Conservation (phyloP, 2,113 vertebrate genomes). For the Benthochromis sp. region DNA sequence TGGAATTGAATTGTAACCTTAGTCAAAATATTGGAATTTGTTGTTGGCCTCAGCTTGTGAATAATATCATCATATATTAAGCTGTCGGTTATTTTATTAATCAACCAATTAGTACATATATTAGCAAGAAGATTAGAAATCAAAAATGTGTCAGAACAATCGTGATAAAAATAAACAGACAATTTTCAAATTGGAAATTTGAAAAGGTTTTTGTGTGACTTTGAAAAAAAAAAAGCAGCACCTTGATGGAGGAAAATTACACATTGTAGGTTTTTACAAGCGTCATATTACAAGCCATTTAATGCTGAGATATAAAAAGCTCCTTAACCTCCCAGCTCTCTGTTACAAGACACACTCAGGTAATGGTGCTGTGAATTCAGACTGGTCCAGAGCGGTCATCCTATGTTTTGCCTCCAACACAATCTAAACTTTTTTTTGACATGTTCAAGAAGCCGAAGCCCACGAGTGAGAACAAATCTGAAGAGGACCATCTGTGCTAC, state of each 20-base stretch:
- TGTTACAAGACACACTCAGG: neutral
- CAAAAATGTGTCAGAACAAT: neutral
- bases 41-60: neutral
- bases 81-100: neutral
- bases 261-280: neutral
- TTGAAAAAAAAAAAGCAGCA: neutral
- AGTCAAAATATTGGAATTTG: neutral
- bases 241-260: neutral
- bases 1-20: neutral
- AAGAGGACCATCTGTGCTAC: neutral
- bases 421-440: neutral
- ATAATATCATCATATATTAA: neutral
- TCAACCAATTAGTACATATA: neutral
- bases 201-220: neutral
- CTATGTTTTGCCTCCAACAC: neutral
- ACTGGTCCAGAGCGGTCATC: neutral
- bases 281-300: neutral
- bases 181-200: neutral
- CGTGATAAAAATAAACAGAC: rapidly evolving
- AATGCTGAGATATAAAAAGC: neutral
- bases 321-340: neutral
- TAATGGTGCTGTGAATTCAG: neutral
- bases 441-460: neutral
- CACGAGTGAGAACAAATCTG: neutral
- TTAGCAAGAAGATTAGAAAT: neutral